These are phyloP conservation scores for Linnaemya tessellans DNA, from an alignment of 2,888 invertebrate species.

Conservation along the genomic window DNA sequence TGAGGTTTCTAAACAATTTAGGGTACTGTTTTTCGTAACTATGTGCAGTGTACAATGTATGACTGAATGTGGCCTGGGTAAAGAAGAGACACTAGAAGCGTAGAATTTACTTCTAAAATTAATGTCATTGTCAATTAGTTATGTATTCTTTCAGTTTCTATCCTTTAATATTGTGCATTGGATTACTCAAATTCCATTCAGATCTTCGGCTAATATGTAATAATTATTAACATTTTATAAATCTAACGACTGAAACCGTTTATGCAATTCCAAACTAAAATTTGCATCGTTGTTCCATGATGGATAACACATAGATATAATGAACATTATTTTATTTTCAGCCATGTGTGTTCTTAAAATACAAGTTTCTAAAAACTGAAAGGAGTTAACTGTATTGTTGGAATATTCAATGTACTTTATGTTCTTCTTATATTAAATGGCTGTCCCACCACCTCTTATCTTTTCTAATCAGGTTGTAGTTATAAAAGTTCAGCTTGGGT, in stretches of 20 bases:
- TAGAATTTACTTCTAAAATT: constrained; percentile 5
- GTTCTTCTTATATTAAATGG: no score
- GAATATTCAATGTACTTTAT: no score
- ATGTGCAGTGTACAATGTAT: neutral
- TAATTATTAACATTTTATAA: neutral
- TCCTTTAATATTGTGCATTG: neutral
- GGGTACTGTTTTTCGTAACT: neutral
- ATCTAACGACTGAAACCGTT: neutral
- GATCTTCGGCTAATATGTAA: neutral
- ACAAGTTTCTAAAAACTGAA: no score
- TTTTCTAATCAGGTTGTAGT: no score
- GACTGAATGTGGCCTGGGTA: neutral
- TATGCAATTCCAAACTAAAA: no score
- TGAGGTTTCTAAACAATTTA: neutral
- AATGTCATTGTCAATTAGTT: neutral
- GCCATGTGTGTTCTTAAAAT: no score
- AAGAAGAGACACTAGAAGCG: neutral
- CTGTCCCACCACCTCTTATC: no score
- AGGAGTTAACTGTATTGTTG: no score
- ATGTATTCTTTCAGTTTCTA: neutral
- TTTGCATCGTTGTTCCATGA: no score
- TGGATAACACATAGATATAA: no score
- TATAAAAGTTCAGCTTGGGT: no score
- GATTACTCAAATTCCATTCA: neutral
- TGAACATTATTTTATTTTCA: no score